phyloP scores from a whole-genome alignment of 2,113 vertebrate genomes.

The Brachionichthys hirsutus region DNA sequence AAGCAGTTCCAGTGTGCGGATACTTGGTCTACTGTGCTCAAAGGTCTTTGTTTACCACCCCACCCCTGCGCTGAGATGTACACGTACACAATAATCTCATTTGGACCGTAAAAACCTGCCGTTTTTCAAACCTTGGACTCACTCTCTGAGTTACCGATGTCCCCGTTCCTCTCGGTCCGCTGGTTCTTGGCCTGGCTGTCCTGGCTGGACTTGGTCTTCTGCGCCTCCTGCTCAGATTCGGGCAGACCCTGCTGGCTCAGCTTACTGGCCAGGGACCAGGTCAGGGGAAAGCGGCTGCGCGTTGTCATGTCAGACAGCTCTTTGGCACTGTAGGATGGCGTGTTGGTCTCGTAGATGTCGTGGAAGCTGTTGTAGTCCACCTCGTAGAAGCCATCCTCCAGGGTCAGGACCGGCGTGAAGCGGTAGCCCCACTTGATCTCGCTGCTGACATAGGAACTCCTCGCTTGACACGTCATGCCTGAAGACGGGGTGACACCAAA shows the following conservation, averaged over 20 bases:
- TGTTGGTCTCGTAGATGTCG: conserved; percentile 94
- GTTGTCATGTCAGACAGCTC: conserved; percentile 87
- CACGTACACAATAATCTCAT: conserved; percentile 25
- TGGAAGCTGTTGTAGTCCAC: conserved; percentile 99
- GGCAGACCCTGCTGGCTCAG: conserved; percentile 90
- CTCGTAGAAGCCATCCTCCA: conserved; percentile 98
- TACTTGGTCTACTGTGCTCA: conserved; percentile 57
- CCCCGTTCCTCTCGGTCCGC: conserved; percentile 84
- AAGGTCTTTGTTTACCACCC: conserved; percentile 44
- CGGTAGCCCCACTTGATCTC: conserved; percentile 98
- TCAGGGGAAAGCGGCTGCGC: conserved; percentile 86
- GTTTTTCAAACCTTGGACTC: conserved; percentile 87
- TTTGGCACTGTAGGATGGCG: conserved; percentile 90
- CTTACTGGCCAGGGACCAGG: conserved; percentile 92
- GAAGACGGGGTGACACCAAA: background rate
- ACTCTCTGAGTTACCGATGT: conserved; percentile 89
- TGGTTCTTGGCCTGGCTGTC: conserved; percentile 76
- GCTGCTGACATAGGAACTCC: conserved; percentile 92
- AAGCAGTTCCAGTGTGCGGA: conserved; percentile 45
- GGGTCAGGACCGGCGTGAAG: conserved; percentile 93
- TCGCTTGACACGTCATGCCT: conserved; percentile 98
- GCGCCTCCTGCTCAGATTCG: conserved; percentile 78
- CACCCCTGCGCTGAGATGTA: conserved; percentile 24
- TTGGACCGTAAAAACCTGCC: background rate
- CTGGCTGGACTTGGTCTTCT: conserved; percentile 71